Base-by-base conservation (phyloP, 2,797 vertebrate genomes). In the Xiphophorus birchmanni region DNA sequence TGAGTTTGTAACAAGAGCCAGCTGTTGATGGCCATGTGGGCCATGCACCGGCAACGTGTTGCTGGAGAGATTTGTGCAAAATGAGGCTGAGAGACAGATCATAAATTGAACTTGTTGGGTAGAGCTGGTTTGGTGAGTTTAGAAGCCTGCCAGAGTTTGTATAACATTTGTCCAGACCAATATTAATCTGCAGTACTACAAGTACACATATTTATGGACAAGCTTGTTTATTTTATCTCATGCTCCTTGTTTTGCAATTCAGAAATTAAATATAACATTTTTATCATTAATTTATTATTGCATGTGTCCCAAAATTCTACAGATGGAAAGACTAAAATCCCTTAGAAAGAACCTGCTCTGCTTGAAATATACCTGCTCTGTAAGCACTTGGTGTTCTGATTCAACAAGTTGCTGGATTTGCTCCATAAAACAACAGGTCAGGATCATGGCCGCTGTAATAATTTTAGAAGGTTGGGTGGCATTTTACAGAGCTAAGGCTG, bases 1-100 rank as follows among this genome's bases (percentile, higher is more conserved):
- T 96, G 95, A 93, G 91, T 89, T 91, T 92, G 94, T 98, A 98
- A 99, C 97, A 96, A 94, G 95, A 96, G 96, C 97, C 98, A 99
- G 97, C 97, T 99, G 98, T 96, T 96, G 94, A 92, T 84, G 94
- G 91, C 86, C 90, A 94, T 95, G 95, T 92, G 91, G 90, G 87
- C 84, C 86, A 81, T 77, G 86, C 21, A 82, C 87, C 48, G 89
- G 80, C 88, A 91, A 89, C 77, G 79, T 89, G 87, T 86, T 91
- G 84, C 91, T 88, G 79, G 82, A 80, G 87, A 92, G 89, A 93
- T 94, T 91, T 94, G 91, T 89, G 78, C 89, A 88, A 82, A 58
- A 91, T 95, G 88, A 94, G 91, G 90, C 91, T 91, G 87, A 91
- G 91, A 93, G 91, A 81, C 89, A 91, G 91, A 67, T 92, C 73